These are phyloP conservation scores for Fulica atra DNA, from an alignment of 2,113 vertebrate genomes.

Conservation along the genomic window DNA sequence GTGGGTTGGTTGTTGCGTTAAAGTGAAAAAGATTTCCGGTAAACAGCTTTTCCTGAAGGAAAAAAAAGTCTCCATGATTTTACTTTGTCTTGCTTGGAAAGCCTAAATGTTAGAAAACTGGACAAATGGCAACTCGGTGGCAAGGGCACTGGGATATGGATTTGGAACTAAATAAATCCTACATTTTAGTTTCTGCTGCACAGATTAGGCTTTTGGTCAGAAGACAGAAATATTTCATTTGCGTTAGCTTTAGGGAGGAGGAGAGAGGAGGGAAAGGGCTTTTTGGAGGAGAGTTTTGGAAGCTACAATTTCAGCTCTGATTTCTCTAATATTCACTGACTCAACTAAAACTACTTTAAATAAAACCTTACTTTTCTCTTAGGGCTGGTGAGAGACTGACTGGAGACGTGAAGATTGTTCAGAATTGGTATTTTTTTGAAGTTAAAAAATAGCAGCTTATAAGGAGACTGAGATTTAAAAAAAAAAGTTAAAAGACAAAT, in stretches of 20 bases:
- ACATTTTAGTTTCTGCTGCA: neutral
- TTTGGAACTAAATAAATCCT: neutral
- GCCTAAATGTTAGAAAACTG: neutral
- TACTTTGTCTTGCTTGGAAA: neutral
- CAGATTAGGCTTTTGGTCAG: neutral
- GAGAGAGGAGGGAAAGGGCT: neutral
- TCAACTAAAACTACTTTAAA: neutral
- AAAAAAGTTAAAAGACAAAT: neutral
- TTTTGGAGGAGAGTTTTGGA: neutral
- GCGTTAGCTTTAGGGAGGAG: neutral
- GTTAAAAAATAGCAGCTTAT: neutral
- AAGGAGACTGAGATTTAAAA: neutral
- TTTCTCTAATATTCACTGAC: neutral
- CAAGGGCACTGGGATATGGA: neutral
- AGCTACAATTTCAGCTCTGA: neutral
- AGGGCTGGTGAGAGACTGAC: neutral
- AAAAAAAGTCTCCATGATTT: neutral
- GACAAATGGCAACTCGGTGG: neutral
- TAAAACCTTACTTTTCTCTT: neutral
- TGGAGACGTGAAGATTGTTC: neutral
- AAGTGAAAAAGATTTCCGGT: neutral
- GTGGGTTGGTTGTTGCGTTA: neutral
- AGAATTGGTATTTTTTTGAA: conserved; percentile 9
- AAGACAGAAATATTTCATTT: neutral
- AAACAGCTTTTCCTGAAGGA: neutral